Percentiles rank a stretch among this genome's conserved stretches.
phyloP scores from a whole-genome alignment of 2,797 vertebrate genomes.

The Hybognathus amarus region DNA sequence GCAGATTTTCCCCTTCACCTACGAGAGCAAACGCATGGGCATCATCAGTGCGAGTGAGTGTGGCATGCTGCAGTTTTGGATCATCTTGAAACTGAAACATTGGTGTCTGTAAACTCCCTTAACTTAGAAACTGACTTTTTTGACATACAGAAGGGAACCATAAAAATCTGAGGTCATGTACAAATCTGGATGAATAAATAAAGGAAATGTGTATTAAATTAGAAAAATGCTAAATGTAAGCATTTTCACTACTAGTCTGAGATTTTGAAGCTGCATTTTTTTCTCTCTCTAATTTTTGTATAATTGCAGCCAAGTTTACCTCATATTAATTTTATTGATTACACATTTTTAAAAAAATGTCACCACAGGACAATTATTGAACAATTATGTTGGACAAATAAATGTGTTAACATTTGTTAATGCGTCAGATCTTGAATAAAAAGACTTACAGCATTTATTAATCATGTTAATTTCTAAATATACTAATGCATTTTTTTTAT shows the following conservation, averaged over 20 bases:
- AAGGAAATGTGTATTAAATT: background rate
- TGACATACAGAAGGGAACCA: background rate
- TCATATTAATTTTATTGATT: background rate
- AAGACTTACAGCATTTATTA: background rate
- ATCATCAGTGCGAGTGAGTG: slow-evolving; percentile 92
- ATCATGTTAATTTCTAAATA: background rate
- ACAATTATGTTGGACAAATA: background rate
- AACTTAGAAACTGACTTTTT: background rate
- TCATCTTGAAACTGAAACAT: background rate
- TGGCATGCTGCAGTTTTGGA: background rate
- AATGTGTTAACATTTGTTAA: background rate
- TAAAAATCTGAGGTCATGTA: background rate
- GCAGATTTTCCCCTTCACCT: slow-evolving; percentile 98
- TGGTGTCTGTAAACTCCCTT: background rate
- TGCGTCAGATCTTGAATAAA: background rate
- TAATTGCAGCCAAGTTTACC: background rate
- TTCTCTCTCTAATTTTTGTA: background rate
- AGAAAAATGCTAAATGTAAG: background rate
- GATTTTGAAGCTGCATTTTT: background rate
- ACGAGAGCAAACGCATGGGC: slow-evolving; percentile 98
- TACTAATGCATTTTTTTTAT: background rate
- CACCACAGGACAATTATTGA: background rate
- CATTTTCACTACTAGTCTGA: background rate
- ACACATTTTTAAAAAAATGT: background rate
- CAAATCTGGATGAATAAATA: background rate